A percentile compares a stretch with the other conserved stretches of the same genome.
These are phyloP conservation scores for Cyprinella venusta DNA, from an alignment of 2,797 vertebrate genomes.

Conservation along the genomic window DNA sequence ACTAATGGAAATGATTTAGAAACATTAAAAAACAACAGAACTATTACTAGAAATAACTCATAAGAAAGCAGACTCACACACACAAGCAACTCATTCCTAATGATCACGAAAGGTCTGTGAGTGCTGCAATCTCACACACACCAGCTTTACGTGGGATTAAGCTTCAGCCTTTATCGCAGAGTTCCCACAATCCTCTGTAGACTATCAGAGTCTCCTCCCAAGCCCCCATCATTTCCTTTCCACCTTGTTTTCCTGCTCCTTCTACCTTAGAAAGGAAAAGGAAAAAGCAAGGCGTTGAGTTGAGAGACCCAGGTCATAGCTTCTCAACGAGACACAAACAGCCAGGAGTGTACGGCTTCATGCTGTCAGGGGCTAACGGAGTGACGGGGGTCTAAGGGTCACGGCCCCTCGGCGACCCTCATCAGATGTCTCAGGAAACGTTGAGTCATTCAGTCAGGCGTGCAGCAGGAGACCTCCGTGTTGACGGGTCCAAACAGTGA, in stretches of 20 bases:
- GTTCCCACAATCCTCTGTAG: conserved; percentile 80
- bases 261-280: conserved; percentile 63
- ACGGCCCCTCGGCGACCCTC: conserved; percentile 28
- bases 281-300: conserved; percentile 5
- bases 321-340: conserved; percentile 5
- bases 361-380: conserved; percentile 1
- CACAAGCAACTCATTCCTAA: conserved; percentile 59
- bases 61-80: conserved; percentile 31
- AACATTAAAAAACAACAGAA: not conserved
- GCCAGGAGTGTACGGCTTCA: conserved; percentile 10
- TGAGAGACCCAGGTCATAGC: conserved; percentile 19
- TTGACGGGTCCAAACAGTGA: conserved; percentile 46
- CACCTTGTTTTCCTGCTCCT: conserved; percentile 58
- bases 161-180: conserved; percentile 76
- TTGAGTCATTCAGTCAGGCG: conserved; percentile 35
- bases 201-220: conserved; percentile 61
- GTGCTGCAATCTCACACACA: conserved; percentile 62
- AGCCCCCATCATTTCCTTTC: conserved; percentile 48
- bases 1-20: not conserved
- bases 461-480: conserved; percentile 13
- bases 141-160: conserved; percentile 79
- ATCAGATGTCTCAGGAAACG: conserved; percentile 40
- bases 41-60: conserved; percentile 6
- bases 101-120: conserved; percentile 74
- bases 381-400: conserved; percentile 29